Percentiles rank a stretch among this genome's conserved stretches.
These are phyloP conservation scores for Lepus europaeus DNA, from an alignment of 2,113 vertebrate genomes.

Conservation along the genomic window DNA sequence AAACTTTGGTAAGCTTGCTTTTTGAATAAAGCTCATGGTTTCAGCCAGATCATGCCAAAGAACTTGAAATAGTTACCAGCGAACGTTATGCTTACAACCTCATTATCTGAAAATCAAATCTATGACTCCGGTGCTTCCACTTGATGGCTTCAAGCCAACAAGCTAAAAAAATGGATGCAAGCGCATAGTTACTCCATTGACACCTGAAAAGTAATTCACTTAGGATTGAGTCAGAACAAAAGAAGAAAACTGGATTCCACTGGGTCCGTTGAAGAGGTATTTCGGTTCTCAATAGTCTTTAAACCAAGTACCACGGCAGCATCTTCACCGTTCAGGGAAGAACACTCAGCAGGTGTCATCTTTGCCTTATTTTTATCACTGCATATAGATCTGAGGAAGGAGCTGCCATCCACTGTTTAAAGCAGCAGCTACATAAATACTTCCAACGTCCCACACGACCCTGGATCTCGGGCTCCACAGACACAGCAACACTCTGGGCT, in stretches of 20 bases:
- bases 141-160: slow-evolving; percentile 72
- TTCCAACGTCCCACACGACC: background rate
- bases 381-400: background rate
- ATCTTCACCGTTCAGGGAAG: background rate
- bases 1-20: background rate
- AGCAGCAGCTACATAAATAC: slow-evolving; percentile 8
- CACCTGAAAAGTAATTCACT: slow-evolving; percentile 66
- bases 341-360: background rate
- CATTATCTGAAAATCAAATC: slow-evolving; percentile 7
- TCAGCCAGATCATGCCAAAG: background rate
- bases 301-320: background rate
- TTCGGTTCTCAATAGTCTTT: background rate
- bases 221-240: slow-evolving; percentile 66
- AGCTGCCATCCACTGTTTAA: slow-evolving; percentile 16
- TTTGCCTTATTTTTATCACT: background rate
- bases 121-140: slow-evolving; percentile 61
- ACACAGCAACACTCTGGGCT: background rate
- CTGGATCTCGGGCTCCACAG: background rate
- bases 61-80: background rate
- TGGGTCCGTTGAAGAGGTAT: slow-evolving; percentile 15
- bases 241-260: slow-evolving; percentile 42
- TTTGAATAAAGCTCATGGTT: background rate
- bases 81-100: background rate
- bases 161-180: slow-evolving; percentile 74
- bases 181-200: slow-evolving; percentile 53